These are phyloP conservation scores for Drosophila repleta DNA, from an alignment of 1,140 invertebrate species.

Conservation along the genomic window DNA sequence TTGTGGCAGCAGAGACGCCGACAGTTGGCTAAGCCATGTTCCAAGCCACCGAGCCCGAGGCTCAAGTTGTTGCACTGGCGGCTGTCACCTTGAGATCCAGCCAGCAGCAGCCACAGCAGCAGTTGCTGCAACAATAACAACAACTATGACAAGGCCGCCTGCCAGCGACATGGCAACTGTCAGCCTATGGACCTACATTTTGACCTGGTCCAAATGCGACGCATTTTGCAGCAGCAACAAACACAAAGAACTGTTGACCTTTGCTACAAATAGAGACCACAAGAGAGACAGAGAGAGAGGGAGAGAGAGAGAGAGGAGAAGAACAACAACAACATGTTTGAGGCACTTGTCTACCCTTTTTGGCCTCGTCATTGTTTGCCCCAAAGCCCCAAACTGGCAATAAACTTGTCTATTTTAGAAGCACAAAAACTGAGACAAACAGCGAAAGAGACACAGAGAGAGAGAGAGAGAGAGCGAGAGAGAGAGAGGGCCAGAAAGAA, in stretches of 20 bases:
- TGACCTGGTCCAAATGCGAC: constrained; percentile 44
- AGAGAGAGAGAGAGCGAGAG: neutral
- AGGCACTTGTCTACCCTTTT: constrained; percentile 74
- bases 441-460: neutral
- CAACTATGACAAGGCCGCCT: constrained; percentile 35
- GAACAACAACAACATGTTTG: constrained; percentile 50
- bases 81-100: constrained; percentile 65
- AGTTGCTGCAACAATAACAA: constrained; percentile 5
- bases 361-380: constrained; percentile 78
- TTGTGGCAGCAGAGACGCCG: constrained; percentile 23
- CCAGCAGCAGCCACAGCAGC: constrained; percentile 11
- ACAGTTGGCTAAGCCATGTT: constrained; percentile 29
- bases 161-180: constrained; percentile 57
- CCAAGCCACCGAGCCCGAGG: constrained; percentile 26
- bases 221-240: constrained; percentile 24
- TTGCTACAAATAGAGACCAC: constrained; percentile 39
- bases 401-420: constrained; percentile 80
- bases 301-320: neutral
- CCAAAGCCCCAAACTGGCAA: constrained; percentile 76
- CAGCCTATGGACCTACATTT: constrained; percentile 57
- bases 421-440: constrained; percentile 40
- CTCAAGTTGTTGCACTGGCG: constrained; percentile 53
- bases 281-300: neutral
- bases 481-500: constrained; percentile 22
- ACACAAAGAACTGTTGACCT: constrained; percentile 68